Base-by-base conservation (phyloP, 2,797 vertebrate species). In the Naso thynnoides region DNA sequence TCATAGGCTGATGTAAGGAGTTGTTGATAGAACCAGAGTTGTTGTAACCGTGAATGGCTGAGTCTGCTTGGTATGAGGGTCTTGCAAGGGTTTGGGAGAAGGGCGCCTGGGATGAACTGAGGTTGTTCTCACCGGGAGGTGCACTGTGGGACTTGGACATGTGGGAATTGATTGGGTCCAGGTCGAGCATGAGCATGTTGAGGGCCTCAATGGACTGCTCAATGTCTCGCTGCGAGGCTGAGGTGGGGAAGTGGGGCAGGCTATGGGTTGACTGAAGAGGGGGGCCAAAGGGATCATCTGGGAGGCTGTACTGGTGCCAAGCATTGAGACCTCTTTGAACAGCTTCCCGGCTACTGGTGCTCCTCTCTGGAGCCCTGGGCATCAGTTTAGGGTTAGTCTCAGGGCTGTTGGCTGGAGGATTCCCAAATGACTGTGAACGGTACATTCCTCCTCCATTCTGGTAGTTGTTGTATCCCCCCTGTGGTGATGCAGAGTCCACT, bases 111-210 rank as follows among this genome's bases (percentile, higher is more conserved):
- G 95, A 94, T 9, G 94, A 94, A 50, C 76, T 89, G 50, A 95
- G 76, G 67, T 48, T 93, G 59, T 95, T 93, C 55, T 96, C 95
- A 26, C 88, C 92, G 14, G 87, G 94, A 15, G 94, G 94, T 0
- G 96, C 95, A 1, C 97, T 98, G 86, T 97, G 95, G 0, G 97
- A 98, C 86, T 97, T 99, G 86, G 96, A 96, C 87, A 98, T 91
- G 26, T 93, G 94, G 15, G 95, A 93, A 26, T 93, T 92, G 0
- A 95, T 78, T 0, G 95, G 93, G 23, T 97, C 96, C 0, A 99
- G 91, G 83, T 98, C 98, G 13, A 98, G 93, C 97, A 99, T 99
- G 10, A 99, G 95, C 95, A 97, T 96, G 49, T 98, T 97, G 11
- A 99, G 95, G 0, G 96, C 94, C 84, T 99, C 97, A 0, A 99